Percentiles rank a stretch among this genome's conserved stretches.
Evolutionary conservation across 2,888 invertebrate species (phyloP).

Genomic region (Sarcophaga subvicina): DNA sequence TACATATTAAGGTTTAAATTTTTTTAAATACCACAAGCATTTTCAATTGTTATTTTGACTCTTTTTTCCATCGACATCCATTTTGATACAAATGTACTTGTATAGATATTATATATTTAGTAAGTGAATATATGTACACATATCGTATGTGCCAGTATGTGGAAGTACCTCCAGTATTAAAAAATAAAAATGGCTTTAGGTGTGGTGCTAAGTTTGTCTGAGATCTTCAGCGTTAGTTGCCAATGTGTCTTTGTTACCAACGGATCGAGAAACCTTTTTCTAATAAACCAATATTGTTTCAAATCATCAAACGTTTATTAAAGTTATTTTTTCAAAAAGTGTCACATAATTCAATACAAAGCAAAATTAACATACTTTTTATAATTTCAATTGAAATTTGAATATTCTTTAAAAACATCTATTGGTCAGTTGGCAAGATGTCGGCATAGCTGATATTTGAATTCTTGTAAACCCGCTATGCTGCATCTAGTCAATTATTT

Average conservation of each 20-base stretch:
- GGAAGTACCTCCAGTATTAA: conserved; percentile 67
- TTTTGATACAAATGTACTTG: conserved; percentile 6
- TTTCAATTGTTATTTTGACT: conserved; percentile 64
- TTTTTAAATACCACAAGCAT: conserved; percentile 65
- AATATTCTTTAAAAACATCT: conserved; percentile 70
- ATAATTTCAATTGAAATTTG: background rate
- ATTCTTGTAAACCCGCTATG: conserved; percentile 78
- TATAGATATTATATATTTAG: conserved; percentile 18
- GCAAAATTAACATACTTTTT: background rate
- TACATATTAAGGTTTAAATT: conserved; percentile 48
- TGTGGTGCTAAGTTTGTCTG: conserved; percentile 80
- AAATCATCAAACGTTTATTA: conserved; percentile 12
- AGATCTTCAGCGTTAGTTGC: conserved; percentile 79
- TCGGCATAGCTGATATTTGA: conserved; percentile 82
- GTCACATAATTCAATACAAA: conserved; percentile 9
- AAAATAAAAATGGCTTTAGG: conserved; percentile 75
- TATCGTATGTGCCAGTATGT: conserved; percentile 37
- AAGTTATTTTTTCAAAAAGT: conserved; percentile 35
- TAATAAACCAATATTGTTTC: conserved; percentile 64
- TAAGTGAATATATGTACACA: conserved; percentile 7
- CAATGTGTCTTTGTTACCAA: conserved; percentile 79
- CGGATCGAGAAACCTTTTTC: conserved; percentile 72
- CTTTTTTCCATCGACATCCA: conserved; percentile 35
- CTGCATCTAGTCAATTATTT: conserved; percentile 82
- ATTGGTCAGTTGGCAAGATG: conserved; percentile 82